These are phyloP conservation scores for Amphipyra tragopoginis DNA, from an alignment of 2,888 invertebrate genomes.

Conservation along the genomic window DNA sequence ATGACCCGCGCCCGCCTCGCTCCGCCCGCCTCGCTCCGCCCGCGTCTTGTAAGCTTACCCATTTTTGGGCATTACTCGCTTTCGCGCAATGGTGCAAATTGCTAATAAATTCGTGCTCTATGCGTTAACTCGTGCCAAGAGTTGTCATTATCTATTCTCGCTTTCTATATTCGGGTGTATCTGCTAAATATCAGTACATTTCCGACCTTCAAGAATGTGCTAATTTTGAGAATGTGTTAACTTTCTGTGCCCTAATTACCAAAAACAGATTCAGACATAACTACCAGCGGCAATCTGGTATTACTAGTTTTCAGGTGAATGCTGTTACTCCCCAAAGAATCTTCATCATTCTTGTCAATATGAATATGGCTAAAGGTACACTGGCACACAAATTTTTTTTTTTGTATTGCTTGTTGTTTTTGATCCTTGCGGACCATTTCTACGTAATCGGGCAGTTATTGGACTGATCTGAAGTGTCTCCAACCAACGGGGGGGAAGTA, in stretches of 20 bases:
- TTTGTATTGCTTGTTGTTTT: too few relatives aligned
- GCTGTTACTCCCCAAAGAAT: too few relatives aligned
- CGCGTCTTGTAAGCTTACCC: slow-evolving; percentile 59
- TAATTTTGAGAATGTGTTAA: slow-evolving; percentile 7
- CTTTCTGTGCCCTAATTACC: slow-evolving; percentile 18
- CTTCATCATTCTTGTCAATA: too few relatives aligned
- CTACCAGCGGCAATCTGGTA: too few relatives aligned
- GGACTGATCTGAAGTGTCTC: too few relatives aligned
- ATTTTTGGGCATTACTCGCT: slow-evolving; percentile 65
- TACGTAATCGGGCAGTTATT: too few relatives aligned
- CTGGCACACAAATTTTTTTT: too few relatives aligned
- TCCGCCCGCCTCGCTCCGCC: slow-evolving; percentile 6
- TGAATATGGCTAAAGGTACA: too few relatives aligned
- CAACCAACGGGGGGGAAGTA: too few relatives aligned
- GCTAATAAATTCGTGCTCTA: slow-evolving; percentile 9
- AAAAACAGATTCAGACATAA: slow-evolving; percentile 2
- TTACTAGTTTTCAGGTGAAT: too few relatives aligned
- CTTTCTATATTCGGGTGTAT: slow-evolving; percentile 8
- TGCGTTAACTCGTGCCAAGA: slow-evolving; percentile 31
- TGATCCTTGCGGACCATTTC: too few relatives aligned
- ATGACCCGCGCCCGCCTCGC: slow-evolving; percentile 56
- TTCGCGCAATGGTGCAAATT: slow-evolving; percentile 14
- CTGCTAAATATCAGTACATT: slow-evolving; percentile 23
- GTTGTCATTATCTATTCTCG: slow-evolving; percentile 34
- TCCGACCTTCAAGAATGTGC: slow-evolving; percentile 1